Evolutionary conservation across 1,140 invertebrate species (phyloP), one percentile per base, ranked within the genome.

Genomic region (Drosophila funebris): DNA sequence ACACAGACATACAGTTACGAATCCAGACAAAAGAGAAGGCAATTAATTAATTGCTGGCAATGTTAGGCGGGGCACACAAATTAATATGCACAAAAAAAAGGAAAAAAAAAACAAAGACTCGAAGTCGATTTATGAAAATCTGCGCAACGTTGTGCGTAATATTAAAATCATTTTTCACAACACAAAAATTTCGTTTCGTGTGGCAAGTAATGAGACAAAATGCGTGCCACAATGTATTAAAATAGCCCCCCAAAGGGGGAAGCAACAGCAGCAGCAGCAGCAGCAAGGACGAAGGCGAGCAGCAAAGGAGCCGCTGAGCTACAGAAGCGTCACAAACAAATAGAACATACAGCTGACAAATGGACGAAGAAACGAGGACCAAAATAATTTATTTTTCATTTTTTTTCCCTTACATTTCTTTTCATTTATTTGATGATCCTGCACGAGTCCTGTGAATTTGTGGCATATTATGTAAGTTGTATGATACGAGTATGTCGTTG

Each of bases 221-320:
- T 71, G 81, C 81, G 64, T 74, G 82, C 77, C 69, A 64, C 33
- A 60, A 75, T 61, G 76, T 81, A 87, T 87, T 85, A 85, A 84
- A 84, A 84, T 85, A 84, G 85, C 72, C 52, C 50, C 50, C 58
- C 57, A 37, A 64, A 63, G 48, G 39, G 13, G 14, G 39, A 41
- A 43, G 43, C 18, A 39, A 43, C n/a, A 16, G 33, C 31, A 29
- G 13, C 11, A 44, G 29, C 6, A 48, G 41, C 3, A 11, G 27
- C 2, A 14, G 13, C 6, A 31, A 22, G 29, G 13, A n/a, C n/a
- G 20, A n/a, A 50, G 20, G 24, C 4, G n/a, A n/a, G 9, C 4
- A 36, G 33, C 11, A n/a, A 36, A 36, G 9, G 33, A 36, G 24
- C 24, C 6, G 24, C 4, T 29, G 13, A 24, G 13, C 58, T 18